Percentiles rank a stretch among this genome's conserved stretches.
These are phyloP conservation scores for Acomys russatus DNA, from an alignment of 2,797 vertebrate genomes.

Conservation along the genomic window DNA sequence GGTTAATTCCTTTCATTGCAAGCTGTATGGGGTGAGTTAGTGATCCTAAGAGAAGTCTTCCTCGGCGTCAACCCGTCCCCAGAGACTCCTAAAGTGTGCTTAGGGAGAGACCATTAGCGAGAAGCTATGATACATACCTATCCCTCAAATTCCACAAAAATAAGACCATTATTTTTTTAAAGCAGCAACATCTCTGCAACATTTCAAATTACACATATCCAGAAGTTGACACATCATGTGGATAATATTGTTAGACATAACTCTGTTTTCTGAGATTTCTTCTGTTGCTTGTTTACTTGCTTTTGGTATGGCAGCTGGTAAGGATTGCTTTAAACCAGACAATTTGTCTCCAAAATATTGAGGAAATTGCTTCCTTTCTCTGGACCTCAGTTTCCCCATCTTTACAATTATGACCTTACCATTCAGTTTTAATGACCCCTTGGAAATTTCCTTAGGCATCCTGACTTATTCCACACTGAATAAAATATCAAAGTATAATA, in stretches of 20 bases:
- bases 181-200: background rate
- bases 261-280: background rate
- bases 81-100: background rate
- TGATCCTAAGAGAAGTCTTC: background rate
- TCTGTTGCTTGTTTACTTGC: background rate
- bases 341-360: background rate
- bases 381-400: background rate
- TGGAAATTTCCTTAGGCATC: background rate
- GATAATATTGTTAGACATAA: background rate
- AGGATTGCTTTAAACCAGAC: background rate
- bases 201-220: conserved; percentile 6
- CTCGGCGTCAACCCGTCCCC: background rate
- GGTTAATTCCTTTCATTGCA: background rate
- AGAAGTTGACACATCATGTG: background rate
- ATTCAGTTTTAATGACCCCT: background rate
- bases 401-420: background rate
- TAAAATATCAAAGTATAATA: conserved; percentile 45
- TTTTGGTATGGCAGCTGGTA: background rate
- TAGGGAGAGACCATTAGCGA: background rate
- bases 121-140: background rate
- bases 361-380: background rate
- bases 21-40: background rate
- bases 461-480: conserved; percentile 18
- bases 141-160: background rate
- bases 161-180: background rate